Evolutionary conservation across 1,140 invertebrate genomes (phyloP), one percentile per base, ranked within the genome.

Genomic region (Pachypeltis micranthus): DNA sequence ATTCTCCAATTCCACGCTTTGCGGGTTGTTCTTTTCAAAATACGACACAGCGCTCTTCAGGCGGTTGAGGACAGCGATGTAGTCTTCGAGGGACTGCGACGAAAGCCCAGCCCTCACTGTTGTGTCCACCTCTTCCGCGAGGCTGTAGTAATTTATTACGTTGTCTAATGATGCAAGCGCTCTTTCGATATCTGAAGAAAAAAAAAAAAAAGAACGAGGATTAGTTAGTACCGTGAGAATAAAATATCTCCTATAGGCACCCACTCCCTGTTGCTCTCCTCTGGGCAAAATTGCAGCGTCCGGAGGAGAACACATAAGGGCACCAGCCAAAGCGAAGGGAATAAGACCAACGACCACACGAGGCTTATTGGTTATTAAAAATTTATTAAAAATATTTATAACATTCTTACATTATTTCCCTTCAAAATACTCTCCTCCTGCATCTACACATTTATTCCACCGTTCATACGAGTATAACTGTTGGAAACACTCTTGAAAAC

Each of bases 1-100:
- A 78, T 96, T 95, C 71, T 93, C 89, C 58, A 96, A 74, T 78
- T 97, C 93, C 27, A 94, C 88, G 73, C 91, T 94, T 71, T 91
- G 88, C 1, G 91, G 90, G 76, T 95, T 95, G 72, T 94, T 88
- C 71, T 90, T 88, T 70, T 92, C 84, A 75, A 98, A 98, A 74
- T 96, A 98, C 34, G 84, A 83, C 69, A 91, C 85, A 56, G 94
- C 93, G 67, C 86, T 86, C 56, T 90, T 83, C 39, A 98, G 76
- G 70, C 87, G 85, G 70, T 91, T 88, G 76, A 97, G 83, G 1
- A 90, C 86, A 69, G 87, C 78, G 16, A 96, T 77, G 74, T 87
- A 94, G 21, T 78, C 75, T 25, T 87, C 81, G n/a, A 90, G 74
- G 47, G 81, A 81, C 1, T 76, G 74, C n/a, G 81, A 80, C 67